Percentiles rank a stretch among this genome's conserved stretches.
Evolutionary conservation across 2,797 vertebrate genomes (phyloP).

Genomic region (Prionace glauca): DNA sequence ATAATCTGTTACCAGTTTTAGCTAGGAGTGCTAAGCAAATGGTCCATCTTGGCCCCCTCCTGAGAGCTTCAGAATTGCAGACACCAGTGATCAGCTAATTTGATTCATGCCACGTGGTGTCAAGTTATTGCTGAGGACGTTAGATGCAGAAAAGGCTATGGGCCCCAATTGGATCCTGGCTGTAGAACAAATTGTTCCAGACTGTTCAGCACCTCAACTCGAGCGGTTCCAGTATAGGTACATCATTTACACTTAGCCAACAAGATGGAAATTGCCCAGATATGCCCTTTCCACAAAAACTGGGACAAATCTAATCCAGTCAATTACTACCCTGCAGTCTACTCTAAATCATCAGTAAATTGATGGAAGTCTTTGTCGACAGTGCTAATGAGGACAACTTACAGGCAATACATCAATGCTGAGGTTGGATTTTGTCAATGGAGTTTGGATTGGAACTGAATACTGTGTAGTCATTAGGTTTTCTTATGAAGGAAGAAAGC

Average conservation of each 20-base stretch:
- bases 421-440: neutral
- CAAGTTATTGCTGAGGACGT: neutral
- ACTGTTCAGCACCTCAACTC: neutral
- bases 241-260: neutral
- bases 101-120: neutral
- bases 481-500: too few relatives aligned
- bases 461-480: too few relatives aligned
- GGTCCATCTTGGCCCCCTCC: neutral
- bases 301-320: neutral
- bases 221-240: neutral
- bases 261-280: neutral
- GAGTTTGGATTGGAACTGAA: too few relatives aligned
- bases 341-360: neutral
- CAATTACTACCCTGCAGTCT: neutral
- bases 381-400: neutral
- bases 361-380: neutral
- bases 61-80: neutral
- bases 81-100: neutral
- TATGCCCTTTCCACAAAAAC: neutral
- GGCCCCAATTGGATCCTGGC: neutral
- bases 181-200: neutral
- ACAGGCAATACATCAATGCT: neutral
- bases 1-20: neutral
- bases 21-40: neutral
- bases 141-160: too few relatives aligned